Conservation (phyloP, 2,797 vertebrate species). For the Sebastiscus tertius region DNA sequence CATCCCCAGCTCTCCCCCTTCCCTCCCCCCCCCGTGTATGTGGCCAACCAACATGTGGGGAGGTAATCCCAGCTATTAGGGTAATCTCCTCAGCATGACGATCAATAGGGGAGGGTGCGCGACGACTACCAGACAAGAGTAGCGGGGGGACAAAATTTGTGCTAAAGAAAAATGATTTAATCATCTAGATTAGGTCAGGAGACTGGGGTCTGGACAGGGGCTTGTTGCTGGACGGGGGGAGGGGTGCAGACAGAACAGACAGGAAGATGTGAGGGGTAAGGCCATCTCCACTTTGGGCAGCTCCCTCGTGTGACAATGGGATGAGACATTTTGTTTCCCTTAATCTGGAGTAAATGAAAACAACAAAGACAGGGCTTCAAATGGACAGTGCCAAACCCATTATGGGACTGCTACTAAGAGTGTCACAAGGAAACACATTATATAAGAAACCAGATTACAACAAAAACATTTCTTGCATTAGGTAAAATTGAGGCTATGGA, state of each 20-base stretch:
- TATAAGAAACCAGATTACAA: background rate
- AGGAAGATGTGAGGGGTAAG: conserved; percentile 69
- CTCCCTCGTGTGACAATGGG: conserved; percentile 49
- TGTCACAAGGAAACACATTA: background rate
- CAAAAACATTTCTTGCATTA: background rate
- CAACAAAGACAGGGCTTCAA: background rate
- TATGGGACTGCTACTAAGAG: background rate
- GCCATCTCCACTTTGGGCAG: conserved; percentile 62
- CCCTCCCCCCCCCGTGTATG: conserved; percentile 52
- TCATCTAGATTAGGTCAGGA: conserved; percentile 83
- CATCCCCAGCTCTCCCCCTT: conserved; percentile 35
- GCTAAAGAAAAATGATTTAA: conserved; percentile 84
- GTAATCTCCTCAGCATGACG: conserved; percentile 86
- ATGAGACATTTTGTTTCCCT: conserved; percentile 15
- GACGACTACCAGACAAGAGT: conserved; percentile 73
- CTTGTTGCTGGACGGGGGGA: conserved; percentile 63
- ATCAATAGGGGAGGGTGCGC: conserved; percentile 83
- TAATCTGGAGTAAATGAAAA: conserved; percentile 11
- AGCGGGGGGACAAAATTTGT: conserved; percentile 75
- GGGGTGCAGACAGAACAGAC: conserved; percentile 69
- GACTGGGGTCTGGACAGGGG: conserved; percentile 65
- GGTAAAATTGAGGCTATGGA: background rate
- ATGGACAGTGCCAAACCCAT: background rate
- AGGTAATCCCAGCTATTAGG: conserved; percentile 87
- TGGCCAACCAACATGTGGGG: conserved; percentile 87